phyloP scores from a whole-genome alignment of 2,113 vertebrate genomes.

The Entelurus aequoreus region DNA sequence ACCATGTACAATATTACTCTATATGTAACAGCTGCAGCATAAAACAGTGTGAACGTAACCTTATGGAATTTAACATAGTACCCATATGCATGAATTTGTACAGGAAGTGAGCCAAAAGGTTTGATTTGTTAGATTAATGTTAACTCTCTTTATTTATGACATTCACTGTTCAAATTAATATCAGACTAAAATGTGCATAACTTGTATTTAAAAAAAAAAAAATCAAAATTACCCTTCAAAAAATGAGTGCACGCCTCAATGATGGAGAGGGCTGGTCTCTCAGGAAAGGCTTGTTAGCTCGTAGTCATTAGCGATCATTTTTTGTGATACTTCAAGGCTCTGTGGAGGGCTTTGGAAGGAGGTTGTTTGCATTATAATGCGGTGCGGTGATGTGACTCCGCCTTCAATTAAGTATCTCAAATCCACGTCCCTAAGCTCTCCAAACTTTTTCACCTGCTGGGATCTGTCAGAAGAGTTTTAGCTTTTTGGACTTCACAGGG shows the following conservation, averaged over 20 bases:
- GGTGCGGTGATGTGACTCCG: slow-evolving; percentile 46
- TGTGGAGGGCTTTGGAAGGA: slow-evolving; percentile 29
- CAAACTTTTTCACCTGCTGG: slow-evolving; percentile 72
- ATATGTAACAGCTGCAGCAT: no score
- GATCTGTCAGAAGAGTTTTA: slow-evolving; percentile 69
- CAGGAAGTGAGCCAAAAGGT: no score
- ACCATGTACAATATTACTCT: no score
- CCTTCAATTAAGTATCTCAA: slow-evolving; percentile 60
- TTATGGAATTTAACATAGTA: no score
- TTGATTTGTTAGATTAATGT: no score
- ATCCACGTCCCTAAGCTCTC: slow-evolving; percentile 56
- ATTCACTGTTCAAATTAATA: no score
- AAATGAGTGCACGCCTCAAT: slow-evolving; percentile 16
- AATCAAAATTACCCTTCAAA: background rate
- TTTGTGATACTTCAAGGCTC: slow-evolving; percentile 19
- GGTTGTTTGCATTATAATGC: slow-evolving; percentile 45
- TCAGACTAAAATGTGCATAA: background rate
- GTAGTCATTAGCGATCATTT: slow-evolving; percentile 42
- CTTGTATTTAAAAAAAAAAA: background rate
- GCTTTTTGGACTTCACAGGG: slow-evolving; percentile 67
- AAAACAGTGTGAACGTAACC: no score
- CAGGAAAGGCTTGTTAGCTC: slow-evolving; percentile 12
- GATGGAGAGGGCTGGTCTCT: slow-evolving; percentile 22
- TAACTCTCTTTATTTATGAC: no score
- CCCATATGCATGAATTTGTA: no score